Percentiles rank a stretch among this genome's conserved stretches.
Evolutionary conservation across 1,140 invertebrate genomes (phyloP).

Genomic region (Calliphora vicina): DNA sequence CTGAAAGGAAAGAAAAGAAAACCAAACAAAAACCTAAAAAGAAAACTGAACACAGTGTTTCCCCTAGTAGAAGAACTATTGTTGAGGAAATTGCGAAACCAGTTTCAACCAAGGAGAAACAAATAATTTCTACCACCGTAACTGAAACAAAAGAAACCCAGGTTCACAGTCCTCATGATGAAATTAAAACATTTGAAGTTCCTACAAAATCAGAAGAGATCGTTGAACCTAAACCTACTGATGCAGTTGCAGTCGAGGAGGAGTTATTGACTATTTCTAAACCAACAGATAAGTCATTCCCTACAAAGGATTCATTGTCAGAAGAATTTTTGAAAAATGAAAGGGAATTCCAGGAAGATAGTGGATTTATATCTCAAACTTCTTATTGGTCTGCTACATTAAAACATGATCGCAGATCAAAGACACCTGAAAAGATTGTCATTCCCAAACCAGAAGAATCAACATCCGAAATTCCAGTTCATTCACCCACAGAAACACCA

Average conservation of each 20-base stretch:
- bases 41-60: constrained; percentile 39
- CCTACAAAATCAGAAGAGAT: neutral
- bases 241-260: neutral
- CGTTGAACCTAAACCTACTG: neutral
- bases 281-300: too few relatives aligned
- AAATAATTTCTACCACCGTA: neutral
- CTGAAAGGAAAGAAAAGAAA: constrained; percentile 47
- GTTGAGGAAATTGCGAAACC: neutral
- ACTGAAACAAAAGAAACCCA: neutral
- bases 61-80: neutral
- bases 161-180: neutral
- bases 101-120: too few relatives aligned
- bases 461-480: neutral
- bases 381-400: constrained; percentile 59
- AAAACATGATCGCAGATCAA: constrained; percentile 45
- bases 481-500: neutral
- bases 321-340: too few relatives aligned
- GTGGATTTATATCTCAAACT: constrained; percentile 53
- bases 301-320: too few relatives aligned
- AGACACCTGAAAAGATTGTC: neutral
- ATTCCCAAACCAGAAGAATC: neutral
- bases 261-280: neutral
- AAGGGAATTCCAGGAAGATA: neutral
- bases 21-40: constrained; percentile 53
- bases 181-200: neutral